Evolutionary conservation across 2,888 invertebrate species (phyloP).

Genomic region (Pammene aurita): DNA sequence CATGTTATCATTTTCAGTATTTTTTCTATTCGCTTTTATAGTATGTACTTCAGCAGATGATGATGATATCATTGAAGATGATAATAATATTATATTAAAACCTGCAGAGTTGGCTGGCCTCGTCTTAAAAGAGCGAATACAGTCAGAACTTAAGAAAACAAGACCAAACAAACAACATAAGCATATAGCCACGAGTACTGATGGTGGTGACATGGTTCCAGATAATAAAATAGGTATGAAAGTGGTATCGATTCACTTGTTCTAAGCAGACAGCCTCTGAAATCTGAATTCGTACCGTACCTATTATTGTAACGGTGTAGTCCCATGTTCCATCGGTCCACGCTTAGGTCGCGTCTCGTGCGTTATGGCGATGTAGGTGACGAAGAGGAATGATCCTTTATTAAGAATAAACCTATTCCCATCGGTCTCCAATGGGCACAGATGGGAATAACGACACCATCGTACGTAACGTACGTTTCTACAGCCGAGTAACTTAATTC

Average conservation of each 20-base stretch:
- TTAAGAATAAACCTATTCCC: no score
- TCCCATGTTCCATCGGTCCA: no score
- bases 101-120: slow-evolving; percentile 60
- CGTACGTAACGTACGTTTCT: no score
- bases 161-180: not conserved
- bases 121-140: slow-evolving; percentile 53
- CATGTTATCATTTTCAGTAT: not conserved
- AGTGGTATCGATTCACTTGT: not conserved
- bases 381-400: no score
- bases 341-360: no score
- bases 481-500: no score
- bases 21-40: slow-evolving; percentile 7
- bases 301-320: no score
- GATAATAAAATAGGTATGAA: slow-evolving; percentile 15
- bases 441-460: no score
- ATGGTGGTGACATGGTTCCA: slow-evolving; percentile 10
- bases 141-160: slow-evolving; percentile 35
- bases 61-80: slow-evolving; percentile 39
- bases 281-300: no score
- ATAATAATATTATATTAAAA: slow-evolving; percentile 54
- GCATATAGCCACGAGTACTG: not conserved
- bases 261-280: no score
- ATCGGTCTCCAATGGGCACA: no score
- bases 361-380: no score
- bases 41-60: not conserved